phyloP scores from a whole-genome alignment of 2,797 vertebrate genomes.

The Danio tinwini region DNA sequence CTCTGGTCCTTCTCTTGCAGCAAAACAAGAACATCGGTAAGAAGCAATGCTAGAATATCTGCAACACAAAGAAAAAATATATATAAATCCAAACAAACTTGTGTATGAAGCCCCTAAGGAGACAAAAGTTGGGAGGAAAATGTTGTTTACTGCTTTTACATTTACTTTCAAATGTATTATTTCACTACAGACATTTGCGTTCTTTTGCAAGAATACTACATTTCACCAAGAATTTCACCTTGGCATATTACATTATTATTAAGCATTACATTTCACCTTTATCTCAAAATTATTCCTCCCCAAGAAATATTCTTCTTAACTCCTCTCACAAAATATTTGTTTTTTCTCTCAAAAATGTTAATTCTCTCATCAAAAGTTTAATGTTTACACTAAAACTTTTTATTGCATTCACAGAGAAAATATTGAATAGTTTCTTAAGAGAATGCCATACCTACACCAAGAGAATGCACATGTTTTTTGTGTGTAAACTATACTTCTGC shows the following conservation, averaged over 20 bases:
- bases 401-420: no score
- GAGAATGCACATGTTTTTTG: no score
- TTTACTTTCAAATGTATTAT: not conserved
- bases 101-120: not conserved
- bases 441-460: no score
- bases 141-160: not conserved
- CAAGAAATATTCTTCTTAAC: no score
- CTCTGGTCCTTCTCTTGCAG: conserved; percentile 98
- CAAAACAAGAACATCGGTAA: conserved; percentile 90
- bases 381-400: no score
- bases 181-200: not conserved
- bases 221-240: not conserved
- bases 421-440: no score
- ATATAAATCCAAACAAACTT: not conserved
- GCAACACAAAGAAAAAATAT: conserved; percentile 20
- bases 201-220: not conserved
- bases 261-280: not conserved
- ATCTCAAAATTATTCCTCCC: no score
- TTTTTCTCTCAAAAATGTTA: no score
- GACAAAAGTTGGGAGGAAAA: not conserved
- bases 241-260: no score
- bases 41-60: conserved; percentile 93
- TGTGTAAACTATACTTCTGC: no score
- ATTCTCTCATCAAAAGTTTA: no score
- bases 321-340: not conserved